Conservation (phyloP, 1,140 invertebrate species). For the Bombus confusus region DNA sequence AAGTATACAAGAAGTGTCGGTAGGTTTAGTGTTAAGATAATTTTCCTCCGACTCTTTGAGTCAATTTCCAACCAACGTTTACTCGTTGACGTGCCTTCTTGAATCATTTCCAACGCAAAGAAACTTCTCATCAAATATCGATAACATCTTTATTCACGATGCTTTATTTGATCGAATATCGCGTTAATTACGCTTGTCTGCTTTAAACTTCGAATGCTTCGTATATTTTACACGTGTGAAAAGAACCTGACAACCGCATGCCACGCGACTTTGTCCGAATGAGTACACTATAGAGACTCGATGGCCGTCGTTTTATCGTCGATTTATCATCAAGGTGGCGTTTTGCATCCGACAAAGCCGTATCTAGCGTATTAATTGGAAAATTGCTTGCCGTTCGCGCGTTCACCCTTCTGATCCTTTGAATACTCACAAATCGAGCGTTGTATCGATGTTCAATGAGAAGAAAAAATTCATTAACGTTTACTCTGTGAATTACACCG, state of each 20-base stretch:
- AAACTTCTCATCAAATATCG: background rate
- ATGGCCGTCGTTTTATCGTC: background rate
- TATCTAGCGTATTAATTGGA: background rate
- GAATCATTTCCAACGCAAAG: background rate
- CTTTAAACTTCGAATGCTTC: background rate
- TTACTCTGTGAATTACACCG: slow-evolving; percentile 6
- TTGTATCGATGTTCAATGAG: slow-evolving; percentile 18
- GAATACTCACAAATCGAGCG: background rate
- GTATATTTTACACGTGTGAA: background rate
- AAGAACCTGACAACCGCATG: background rate
- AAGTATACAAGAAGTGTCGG: no score
- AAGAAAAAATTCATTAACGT: slow-evolving; percentile 30
- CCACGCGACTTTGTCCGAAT: background rate
- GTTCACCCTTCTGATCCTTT: background rate
- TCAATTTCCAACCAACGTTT: background rate
- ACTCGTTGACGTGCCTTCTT: background rate
- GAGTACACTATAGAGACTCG: background rate
- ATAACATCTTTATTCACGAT: background rate
- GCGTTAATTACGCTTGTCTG: slow-evolving; percentile 1
- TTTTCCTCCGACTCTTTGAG: background rate
- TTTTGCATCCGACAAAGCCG: background rate
- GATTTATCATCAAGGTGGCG: background rate
- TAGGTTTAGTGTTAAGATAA: no score
- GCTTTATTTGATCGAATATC: background rate
- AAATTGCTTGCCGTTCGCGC: background rate